Percentiles rank a stretch among this genome's conserved stretches.
phyloP scores from a whole-genome alignment of 2,797 vertebrate genomes.

The Echeneis naucrates region DNA sequence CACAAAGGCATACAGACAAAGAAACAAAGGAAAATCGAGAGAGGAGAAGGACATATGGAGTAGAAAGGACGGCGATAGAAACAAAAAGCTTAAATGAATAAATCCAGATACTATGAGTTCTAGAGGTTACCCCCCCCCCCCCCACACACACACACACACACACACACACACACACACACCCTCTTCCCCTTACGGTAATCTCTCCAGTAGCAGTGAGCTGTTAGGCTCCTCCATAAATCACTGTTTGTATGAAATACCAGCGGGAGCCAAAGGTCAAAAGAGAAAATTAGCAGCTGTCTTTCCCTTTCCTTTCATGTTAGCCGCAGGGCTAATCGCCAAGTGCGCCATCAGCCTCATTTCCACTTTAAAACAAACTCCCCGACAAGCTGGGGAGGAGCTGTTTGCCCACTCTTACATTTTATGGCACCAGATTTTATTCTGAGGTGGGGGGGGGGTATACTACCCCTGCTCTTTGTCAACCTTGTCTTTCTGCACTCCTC shows the following conservation, averaged over 20 bases:
- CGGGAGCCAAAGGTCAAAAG: slow-evolving; percentile 83
- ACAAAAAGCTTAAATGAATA: slow-evolving; percentile 63
- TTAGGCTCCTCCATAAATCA: slow-evolving; percentile 81
- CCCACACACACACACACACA: not conserved
- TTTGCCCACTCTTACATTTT: slow-evolving; percentile 71
- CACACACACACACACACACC: not conserved
- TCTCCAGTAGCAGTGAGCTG: slow-evolving; percentile 76
- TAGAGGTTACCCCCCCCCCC: slow-evolving; percentile 55
- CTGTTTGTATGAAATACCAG: slow-evolving; percentile 81
- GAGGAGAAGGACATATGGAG: slow-evolving; percentile 47
- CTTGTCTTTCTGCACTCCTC: not conserved
- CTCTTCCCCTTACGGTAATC: slow-evolving; percentile 66
- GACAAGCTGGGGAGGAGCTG: slow-evolving; percentile 71
- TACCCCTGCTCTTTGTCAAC: slow-evolving; percentile 13
- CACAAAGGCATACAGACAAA: slow-evolving; percentile 28
- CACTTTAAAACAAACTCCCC: slow-evolving; percentile 83
- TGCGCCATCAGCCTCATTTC: slow-evolving; percentile 81
- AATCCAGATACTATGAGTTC: slow-evolving; percentile 46
- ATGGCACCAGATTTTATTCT: slow-evolving; percentile 64
- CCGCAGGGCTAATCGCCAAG: slow-evolving; percentile 78
- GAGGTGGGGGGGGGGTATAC: slow-evolving; percentile 5
- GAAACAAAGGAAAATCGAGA: slow-evolving; percentile 41
- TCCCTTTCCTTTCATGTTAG: slow-evolving; percentile 83
- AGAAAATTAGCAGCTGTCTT: slow-evolving; percentile 84
- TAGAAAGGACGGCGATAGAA: slow-evolving; percentile 41